phyloP scores from a whole-genome alignment of 2,113 vertebrate genomes.

The Galeopterus variegatus region DNA sequence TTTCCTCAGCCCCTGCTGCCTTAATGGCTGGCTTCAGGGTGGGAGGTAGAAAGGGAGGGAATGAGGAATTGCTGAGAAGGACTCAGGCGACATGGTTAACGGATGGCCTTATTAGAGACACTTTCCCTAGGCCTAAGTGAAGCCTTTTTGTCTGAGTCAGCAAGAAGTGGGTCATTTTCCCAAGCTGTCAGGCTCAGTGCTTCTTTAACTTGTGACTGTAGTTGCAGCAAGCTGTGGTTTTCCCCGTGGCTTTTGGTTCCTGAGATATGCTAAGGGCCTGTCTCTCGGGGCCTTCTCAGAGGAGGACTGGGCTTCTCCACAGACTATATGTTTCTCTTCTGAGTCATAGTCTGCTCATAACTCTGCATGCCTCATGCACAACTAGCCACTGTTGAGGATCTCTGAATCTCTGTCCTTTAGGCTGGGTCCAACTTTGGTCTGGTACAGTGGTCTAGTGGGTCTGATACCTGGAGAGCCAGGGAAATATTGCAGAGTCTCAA shows the following conservation, averaged over 20 bases:
- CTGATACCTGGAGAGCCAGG: background rate
- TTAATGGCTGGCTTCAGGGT: slow-evolving; percentile 89
- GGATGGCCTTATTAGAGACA: slow-evolving; percentile 91
- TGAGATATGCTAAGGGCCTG: background rate
- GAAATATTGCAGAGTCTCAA: background rate
- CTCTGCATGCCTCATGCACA: background rate
- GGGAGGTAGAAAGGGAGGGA: slow-evolving; percentile 84
- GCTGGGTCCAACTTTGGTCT: background rate
- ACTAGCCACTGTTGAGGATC: background rate
- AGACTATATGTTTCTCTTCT: slow-evolving; percentile 45
- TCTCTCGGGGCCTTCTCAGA: background rate
- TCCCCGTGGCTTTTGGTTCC: slow-evolving; percentile 48
- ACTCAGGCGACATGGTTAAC: slow-evolving; percentile 86
- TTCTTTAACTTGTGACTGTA: slow-evolving; percentile 79
- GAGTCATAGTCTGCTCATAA: background rate
- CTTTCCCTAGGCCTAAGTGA: slow-evolving; percentile 90
- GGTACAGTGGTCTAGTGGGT: background rate
- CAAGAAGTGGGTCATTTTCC: slow-evolving; percentile 92
- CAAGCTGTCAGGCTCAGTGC: slow-evolving; percentile 86
- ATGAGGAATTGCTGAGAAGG: slow-evolving; percentile 89
- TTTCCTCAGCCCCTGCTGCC: slow-evolving; percentile 87
- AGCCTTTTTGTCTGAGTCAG: slow-evolving; percentile 90
- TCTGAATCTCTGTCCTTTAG: slow-evolving; percentile 1
- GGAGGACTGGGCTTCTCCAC: background rate
- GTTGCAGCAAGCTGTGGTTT: slow-evolving; percentile 77